Evolutionary conservation across 2,888 invertebrate species (phyloP).

Genomic region (Melanotus villosus): DNA sequence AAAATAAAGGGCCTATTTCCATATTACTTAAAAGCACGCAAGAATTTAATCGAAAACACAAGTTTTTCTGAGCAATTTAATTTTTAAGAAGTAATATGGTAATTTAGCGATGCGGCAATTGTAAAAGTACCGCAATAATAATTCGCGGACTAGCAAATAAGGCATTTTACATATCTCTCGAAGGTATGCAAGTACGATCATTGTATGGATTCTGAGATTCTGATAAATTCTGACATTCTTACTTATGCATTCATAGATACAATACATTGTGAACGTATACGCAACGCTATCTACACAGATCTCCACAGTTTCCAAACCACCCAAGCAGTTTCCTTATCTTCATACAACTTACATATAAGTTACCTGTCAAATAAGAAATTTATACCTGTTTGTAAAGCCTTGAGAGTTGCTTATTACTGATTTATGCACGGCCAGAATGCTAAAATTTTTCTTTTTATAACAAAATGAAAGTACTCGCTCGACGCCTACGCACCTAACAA

Average conservation of each 20-base stretch:
- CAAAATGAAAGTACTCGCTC: not conserved
- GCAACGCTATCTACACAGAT: slow-evolving; percentile 49
- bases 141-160: slow-evolving; percentile 34
- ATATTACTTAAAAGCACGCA: too few relatives aligned
- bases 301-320: slow-evolving; percentile 52
- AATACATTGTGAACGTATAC: slow-evolving; percentile 47
- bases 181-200: slow-evolving; percentile 43
- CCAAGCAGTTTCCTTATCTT: slow-evolving; percentile 54
- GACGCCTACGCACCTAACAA: not conserved
- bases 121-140: slow-evolving; percentile 7
- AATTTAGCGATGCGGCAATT: not conserved
- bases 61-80: too few relatives aligned
- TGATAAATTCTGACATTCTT: slow-evolving; percentile 53
- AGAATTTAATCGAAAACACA: too few relatives aligned
- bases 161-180: slow-evolving; percentile 38
- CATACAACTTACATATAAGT: slow-evolving; percentile 54
- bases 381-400: slow-evolving; percentile 48
- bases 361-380: slow-evolving; percentile 53
- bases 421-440: slow-evolving; percentile 32
- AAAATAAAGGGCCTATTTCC: too few relatives aligned
- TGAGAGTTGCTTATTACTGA: slow-evolving; percentile 42
- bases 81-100: not conserved
- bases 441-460: slow-evolving; percentile 28
- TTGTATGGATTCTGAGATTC: slow-evolving; percentile 49
- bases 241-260: slow-evolving; percentile 50